phyloP scores from a whole-genome alignment of 2,113 vertebrate species.

The Leptocoma aspasia region DNA sequence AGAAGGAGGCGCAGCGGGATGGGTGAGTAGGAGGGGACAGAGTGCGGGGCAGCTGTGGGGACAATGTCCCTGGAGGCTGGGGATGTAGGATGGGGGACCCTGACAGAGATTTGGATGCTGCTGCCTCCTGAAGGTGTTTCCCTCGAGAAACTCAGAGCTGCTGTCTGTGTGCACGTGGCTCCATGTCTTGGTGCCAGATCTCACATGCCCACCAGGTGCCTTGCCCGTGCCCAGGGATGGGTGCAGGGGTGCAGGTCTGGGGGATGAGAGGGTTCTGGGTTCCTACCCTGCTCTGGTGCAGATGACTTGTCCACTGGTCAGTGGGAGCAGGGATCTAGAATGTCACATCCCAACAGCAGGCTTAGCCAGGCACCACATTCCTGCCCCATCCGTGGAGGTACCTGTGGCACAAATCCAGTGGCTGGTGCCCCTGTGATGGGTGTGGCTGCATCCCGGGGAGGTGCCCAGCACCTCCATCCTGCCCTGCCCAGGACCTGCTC shows the following conservation, averaged over 20 bases:
- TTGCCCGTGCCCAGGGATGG: neutral
- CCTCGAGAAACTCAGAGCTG: neutral
- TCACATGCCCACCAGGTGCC: rapidly evolving
- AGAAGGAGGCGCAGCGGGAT: constrained; percentile 84
- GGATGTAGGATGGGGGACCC: rapidly evolving
- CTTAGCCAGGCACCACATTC: neutral
- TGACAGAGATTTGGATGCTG: neutral
- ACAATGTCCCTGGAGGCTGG: rapidly evolving
- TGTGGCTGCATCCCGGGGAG: rapidly evolving
- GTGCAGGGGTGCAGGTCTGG: neutral
- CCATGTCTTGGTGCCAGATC: rapidly evolving
- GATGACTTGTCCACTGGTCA: rapidly evolving
- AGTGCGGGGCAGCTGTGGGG: rapidly evolving
- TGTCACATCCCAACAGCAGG: neutral
- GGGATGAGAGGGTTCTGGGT: neutral
- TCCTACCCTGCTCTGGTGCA: neutral
- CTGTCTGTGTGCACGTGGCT: rapidly evolving
- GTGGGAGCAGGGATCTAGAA: neutral
- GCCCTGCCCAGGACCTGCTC: neutral
- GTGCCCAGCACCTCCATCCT: neutral
- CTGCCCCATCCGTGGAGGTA: neutral
- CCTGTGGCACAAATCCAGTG: rapidly evolving
- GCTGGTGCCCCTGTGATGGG: rapidly evolving
- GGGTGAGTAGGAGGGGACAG: constrained; percentile 70
- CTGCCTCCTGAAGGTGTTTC: rapidly evolving